Evolutionary conservation across 2,888 invertebrate genomes (phyloP), one percentile per base, ranked within the genome.

Genomic region (Horisme vitalbata): DNA sequence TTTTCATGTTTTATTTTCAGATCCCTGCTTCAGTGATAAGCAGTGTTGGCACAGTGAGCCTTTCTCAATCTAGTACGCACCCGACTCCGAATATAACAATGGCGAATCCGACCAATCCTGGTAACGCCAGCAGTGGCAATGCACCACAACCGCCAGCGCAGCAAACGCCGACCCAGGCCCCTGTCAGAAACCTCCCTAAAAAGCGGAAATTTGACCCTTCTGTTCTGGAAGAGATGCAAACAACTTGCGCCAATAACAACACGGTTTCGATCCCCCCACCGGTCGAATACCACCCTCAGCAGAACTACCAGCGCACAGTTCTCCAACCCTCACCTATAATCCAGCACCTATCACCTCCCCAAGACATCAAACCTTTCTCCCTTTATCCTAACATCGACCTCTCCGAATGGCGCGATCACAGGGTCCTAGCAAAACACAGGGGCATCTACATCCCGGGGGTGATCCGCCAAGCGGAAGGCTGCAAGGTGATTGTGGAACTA

Each of bases 321-420:
- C 56, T 79, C 31, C 83, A 83, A 39, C 87, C 80, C 1, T 84
- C 86, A 0, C 83, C 85, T 0, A 81, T 86, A 32, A 71, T 83
- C 20, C 84, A 75, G 53, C 82, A 87, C 27, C 88, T 90, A 1
- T 91, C 92, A 1, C 92, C 92, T 47, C 90, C 91, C 24, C 76
- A 85, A 10, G 92, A 92, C 23, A 80, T 91, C 24, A 92, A 92
- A 52, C 62, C 73, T 1, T 84, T 74, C 58, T 61, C 68, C 15
- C 69, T 80, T 56, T 93, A 92, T 70, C 92, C 93, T 8, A 89
- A 91, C 64, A 92, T 98, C 57, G 97, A 98, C 88, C 91, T 98
- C 63, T 94, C 94, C 68, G 98, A 98, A 84, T 99, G 98, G 98
- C 93, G 94, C 62, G 96, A 96, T 71, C 97, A 97, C 77, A 91